Conservation (phyloP, 2,888 invertebrate species). For the Phortica magna region DNA sequence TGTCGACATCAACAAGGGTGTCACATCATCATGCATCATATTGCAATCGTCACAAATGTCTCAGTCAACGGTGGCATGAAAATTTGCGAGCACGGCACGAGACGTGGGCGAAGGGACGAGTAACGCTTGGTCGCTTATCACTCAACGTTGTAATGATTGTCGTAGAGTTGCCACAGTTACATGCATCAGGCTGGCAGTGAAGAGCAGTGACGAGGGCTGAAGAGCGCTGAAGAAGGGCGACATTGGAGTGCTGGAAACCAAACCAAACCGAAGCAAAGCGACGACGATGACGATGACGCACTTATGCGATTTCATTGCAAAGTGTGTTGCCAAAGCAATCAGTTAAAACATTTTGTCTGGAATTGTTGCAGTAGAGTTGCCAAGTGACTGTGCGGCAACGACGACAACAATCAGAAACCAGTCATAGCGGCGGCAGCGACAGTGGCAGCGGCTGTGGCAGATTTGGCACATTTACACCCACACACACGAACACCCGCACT, state of each 20-base stretch:
- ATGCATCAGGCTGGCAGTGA: not conserved
- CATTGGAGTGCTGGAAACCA: no score
- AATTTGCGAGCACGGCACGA: not conserved
- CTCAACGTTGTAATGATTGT: constrained; percentile 67
- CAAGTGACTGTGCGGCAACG: constrained; percentile 3
- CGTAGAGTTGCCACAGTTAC: constrained; percentile 47
- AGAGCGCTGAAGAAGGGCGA: no score
- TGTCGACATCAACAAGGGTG: constrained; percentile 7
- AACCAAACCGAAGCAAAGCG: no score
- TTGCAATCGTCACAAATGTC: constrained; percentile 62
- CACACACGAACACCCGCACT: not conserved
- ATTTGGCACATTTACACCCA: not conserved
- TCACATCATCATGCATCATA: constrained; percentile 58
- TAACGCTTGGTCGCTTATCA: constrained; percentile 68
- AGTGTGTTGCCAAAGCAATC: constrained; percentile 36
- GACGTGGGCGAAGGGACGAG: not conserved
- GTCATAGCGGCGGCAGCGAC: not conserved
- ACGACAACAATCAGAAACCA: not conserved
- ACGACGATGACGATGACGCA: no score
- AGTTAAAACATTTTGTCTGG: constrained; percentile 19
- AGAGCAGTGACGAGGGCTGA: no score
- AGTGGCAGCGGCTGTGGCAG: not conserved
- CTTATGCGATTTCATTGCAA: constrained; percentile 9
- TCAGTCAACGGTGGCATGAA: constrained; percentile 35
- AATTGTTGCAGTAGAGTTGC: constrained; percentile 17